Percentiles rank a stretch among this genome's conserved stretches.
Evolutionary conservation across 2,797 vertebrate species (phyloP).

Genomic region (Crax fasciolata): DNA sequence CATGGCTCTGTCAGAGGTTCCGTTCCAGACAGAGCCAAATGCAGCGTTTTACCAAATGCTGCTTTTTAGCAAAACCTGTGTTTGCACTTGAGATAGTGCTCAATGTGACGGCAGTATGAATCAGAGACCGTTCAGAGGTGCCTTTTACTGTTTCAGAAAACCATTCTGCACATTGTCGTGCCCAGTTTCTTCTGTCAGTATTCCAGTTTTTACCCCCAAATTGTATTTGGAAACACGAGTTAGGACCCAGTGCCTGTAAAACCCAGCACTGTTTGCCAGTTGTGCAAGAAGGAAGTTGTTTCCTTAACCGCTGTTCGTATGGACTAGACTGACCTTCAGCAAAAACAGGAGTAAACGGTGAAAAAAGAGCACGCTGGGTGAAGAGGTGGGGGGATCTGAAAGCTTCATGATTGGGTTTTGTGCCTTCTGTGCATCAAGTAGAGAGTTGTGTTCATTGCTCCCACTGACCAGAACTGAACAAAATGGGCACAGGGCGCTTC

Average conservation of each 20-base stretch:
- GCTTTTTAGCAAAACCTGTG: background rate
- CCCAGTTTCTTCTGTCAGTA: background rate
- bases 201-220: background rate
- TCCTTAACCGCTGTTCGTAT: background rate
- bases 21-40: background rate
- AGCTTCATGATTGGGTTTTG: background rate
- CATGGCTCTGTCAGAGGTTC: background rate
- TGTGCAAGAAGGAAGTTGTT: too few relatives aligned
- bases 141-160: background rate
- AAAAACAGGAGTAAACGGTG: background rate
- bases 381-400: background rate
- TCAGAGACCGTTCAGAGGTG: background rate
- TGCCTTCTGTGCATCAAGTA: background rate
- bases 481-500: background rate
- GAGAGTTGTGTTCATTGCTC: background rate
- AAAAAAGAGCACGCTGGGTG: fast-evolving
- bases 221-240: background rate
- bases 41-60: background rate
- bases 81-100: background rate
- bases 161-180: background rate
- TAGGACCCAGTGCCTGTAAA: background rate
- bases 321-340: background rate
- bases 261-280: background rate
- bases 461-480: background rate
- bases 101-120: background rate